Percentiles rank a stretch among this genome's conserved stretches.
These are phyloP conservation scores for Syrmaticus mikado DNA, from an alignment of 2,113 vertebrate genomes.

Conservation along the genomic window DNA sequence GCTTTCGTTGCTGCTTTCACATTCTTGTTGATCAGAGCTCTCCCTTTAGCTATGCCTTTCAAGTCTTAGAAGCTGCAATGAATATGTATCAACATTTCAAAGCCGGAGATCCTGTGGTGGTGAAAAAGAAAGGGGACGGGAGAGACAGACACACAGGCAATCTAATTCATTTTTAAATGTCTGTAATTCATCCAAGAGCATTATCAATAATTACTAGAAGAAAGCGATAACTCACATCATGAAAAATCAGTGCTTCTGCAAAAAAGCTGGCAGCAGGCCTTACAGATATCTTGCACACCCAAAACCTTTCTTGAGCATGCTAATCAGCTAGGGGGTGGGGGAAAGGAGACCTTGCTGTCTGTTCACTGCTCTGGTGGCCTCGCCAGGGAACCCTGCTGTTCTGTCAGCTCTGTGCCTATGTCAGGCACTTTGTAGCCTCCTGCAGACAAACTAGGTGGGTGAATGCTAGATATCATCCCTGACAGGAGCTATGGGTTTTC, in stretches of 20 bases:
- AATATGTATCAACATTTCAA: slow-evolving; percentile 73
- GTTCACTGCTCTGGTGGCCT: neutral
- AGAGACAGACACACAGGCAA: slow-evolving; percentile 46
- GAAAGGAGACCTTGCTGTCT: slow-evolving; percentile 4
- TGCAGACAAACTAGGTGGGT: neutral
- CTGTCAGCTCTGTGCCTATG: neutral
- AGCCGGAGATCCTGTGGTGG: slow-evolving; percentile 46
- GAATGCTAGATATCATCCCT: neutral
- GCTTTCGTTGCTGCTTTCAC: neutral
- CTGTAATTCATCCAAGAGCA: slow-evolving; percentile 69
- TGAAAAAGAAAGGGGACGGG: neutral
- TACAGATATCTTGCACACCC: slow-evolving; percentile 33
- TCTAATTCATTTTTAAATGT: slow-evolving; percentile 68
- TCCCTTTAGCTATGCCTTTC: slow-evolving; percentile 62
- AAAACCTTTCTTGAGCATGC: slow-evolving; percentile 37
- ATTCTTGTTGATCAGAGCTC: slow-evolving; percentile 53
- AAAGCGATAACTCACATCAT: slow-evolving; percentile 9
- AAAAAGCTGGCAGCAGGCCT: slow-evolving; percentile 44
- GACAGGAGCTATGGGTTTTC: neutral
- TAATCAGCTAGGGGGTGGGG: neutral
- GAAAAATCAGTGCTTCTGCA: slow-evolving; percentile 37
- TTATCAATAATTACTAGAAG: slow-evolving; percentile 71
- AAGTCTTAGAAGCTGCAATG: slow-evolving; percentile 54
- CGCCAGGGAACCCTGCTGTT: slow-evolving; percentile 1
- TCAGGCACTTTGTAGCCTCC: neutral